phyloP scores from a whole-genome alignment of 2,113 vertebrate genomes.

The Hydropotes inermis region DNA sequence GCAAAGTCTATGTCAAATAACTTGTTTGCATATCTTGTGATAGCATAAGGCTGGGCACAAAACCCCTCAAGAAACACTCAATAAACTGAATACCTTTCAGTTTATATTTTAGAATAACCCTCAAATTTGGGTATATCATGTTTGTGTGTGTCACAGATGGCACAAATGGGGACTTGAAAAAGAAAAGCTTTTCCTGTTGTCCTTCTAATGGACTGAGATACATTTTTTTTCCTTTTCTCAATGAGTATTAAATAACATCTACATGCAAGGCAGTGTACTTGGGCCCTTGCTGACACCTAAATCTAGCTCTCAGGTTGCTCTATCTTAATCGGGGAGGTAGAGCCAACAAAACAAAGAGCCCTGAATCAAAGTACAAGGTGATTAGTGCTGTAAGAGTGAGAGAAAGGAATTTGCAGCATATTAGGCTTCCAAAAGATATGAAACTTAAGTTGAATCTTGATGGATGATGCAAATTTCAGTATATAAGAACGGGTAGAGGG shows the following conservation, averaged over 20 bases:
- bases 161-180: constrained; percentile 15
- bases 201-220: constrained; percentile 5
- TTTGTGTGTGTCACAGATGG: not conserved
- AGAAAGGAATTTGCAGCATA: constrained; percentile 1
- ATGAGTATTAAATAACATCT: constrained; percentile 1
- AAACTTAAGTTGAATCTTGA: not conserved
- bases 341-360: constrained; percentile 25
- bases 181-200: not conserved
- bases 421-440: constrained; percentile 23
- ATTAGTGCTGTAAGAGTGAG: not conserved
- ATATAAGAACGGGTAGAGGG: constrained; percentile 8
- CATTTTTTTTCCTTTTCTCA: constrained; percentile 24
- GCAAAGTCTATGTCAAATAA: not conserved
- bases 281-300: not conserved
- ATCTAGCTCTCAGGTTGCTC: not conserved
- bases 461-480: not conserved
- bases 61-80: not conserved
- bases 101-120: not conserved
- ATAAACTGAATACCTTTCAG: not conserved
- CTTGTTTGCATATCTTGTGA: not conserved
- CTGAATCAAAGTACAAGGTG: constrained; percentile 10
- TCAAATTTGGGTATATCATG: not conserved
- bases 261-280: not conserved
- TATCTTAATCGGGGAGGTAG: not conserved
- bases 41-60: not conserved